Conservation (phyloP, 2,888 invertebrate genomes). For the Hydropsyche betteni region DNA sequence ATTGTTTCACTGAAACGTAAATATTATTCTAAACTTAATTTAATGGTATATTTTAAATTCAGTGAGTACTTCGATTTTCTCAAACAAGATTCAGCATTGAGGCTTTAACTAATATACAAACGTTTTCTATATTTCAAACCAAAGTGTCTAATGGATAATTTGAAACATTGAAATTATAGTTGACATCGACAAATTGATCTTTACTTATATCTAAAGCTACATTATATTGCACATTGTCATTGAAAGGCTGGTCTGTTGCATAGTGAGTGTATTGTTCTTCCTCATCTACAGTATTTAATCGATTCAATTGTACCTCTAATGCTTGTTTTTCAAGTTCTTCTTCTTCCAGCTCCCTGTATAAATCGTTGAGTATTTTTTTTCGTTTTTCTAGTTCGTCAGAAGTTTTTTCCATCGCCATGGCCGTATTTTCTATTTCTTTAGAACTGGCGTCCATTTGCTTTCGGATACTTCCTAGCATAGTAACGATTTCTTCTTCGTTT, state of each 20-base stretch:
- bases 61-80: constrained; percentile 10
- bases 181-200: constrained; percentile 47
- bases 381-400: constrained; percentile 66
- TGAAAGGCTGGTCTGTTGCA: constrained; percentile 37
- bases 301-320: constrained; percentile 60
- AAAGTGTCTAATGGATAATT: constrained; percentile 50
- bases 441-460: constrained; percentile 63
- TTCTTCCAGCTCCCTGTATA: constrained; percentile 66
- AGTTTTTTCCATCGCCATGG: constrained; percentile 62
- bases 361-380: constrained; percentile 65
- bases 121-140: constrained; percentile 38
- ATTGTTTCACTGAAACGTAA: not conserved
- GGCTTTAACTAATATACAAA: not conserved
- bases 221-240: constrained; percentile 45
- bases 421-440: constrained; percentile 66
- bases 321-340: constrained; percentile 64
- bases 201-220: constrained; percentile 50
- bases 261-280: constrained; percentile 52
- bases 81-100: constrained; percentile 21
- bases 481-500: constrained; percentile 63
- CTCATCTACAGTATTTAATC: constrained; percentile 53
- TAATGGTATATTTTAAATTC: constrained; percentile 14
- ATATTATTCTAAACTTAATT: constrained; percentile 17
- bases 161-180: constrained; percentile 44
- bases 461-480: constrained; percentile 65